Conservation (phyloP, 2,797 vertebrate species). For the Heliangelus exortis region DNA sequence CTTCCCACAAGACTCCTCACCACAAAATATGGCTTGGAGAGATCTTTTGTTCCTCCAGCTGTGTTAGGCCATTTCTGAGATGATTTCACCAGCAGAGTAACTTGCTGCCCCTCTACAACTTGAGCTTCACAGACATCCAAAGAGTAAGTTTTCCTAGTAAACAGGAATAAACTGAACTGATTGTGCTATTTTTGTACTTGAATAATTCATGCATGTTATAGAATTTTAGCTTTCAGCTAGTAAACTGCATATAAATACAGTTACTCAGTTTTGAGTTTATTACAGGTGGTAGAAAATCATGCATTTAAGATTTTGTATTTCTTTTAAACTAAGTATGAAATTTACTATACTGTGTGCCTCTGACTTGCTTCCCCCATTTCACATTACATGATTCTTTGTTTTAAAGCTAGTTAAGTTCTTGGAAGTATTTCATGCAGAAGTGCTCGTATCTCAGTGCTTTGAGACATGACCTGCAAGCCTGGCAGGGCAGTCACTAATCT, state of each 20-base stretch:
- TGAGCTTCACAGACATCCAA: slow-evolving; percentile 25
- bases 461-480: neutral
- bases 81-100: slow-evolving; percentile 43
- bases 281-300: neutral
- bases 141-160: slow-evolving; percentile 36
- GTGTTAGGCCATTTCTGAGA: slow-evolving; percentile 27
- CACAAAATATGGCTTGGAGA: slow-evolving; percentile 57
- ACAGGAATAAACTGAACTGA: neutral
- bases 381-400: neutral
- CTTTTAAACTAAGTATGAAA: neutral
- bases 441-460: neutral
- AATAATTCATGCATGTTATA: neutral
- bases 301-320: neutral
- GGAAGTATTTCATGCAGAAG: neutral
- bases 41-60: slow-evolving; percentile 43
- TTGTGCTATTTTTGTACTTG: slow-evolving; percentile 1
- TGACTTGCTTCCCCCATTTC: neutral
- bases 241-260: neutral
- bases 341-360: neutral
- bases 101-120: slow-evolving; percentile 5
- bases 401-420: neutral
- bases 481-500: neutral
- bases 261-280: neutral
- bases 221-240: neutral
- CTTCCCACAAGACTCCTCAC: slow-evolving; percentile 57